Evolutionary conservation across 1,140 invertebrate species (phyloP), one percentile per base, ranked within the genome.

Genomic region (Drosophila bifasciata): DNA sequence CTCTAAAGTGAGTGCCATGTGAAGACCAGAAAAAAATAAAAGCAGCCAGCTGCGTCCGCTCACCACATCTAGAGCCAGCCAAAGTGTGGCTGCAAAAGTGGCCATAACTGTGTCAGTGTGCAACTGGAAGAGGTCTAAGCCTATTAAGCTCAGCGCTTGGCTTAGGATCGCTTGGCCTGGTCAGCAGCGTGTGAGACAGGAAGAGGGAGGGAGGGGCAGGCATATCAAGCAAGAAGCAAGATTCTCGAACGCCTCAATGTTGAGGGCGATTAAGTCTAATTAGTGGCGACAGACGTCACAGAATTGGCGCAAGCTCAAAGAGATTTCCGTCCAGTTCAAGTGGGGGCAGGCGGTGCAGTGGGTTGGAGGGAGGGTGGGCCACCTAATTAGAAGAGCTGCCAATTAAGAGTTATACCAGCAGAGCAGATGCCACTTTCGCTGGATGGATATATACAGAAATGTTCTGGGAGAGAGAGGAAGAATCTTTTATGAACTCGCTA

Each of bases 221-320:
- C 71, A 60, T 62, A 55, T 43, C 8, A 15, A 39, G 15, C 16
- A 55, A 55, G 21, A 16, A 13, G 36, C 36, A 21, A 21, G 44
- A 71, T 25, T 59, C 55, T 19, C 19, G 15, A 44, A n/a, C 40
- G 32, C 52, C 40, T 45, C 49, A 50, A 60, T 45, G 59, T 66
- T 52, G 39, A 28, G 21, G 19, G 16, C 46, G 79, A 83, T 83
- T 83, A 76, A 67, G 57, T 61, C 61, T 72, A 85, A 86, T 86
- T 86, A 86, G 70, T 67, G 77, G 50, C 76, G 81, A 68, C 78
- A 81, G 83, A 51, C 66, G 64, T 45, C 64, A 51, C 19, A 57
- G 83, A 88, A 78, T 71, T 79, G 74, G 72, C 78, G 55, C 73
- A 76, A 57, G 53, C 52, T 76, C 55, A 56, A 72, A 71, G 60